phyloP scores from a whole-genome alignment of 2,113 vertebrate species.

The Plecotus auritus region DNA sequence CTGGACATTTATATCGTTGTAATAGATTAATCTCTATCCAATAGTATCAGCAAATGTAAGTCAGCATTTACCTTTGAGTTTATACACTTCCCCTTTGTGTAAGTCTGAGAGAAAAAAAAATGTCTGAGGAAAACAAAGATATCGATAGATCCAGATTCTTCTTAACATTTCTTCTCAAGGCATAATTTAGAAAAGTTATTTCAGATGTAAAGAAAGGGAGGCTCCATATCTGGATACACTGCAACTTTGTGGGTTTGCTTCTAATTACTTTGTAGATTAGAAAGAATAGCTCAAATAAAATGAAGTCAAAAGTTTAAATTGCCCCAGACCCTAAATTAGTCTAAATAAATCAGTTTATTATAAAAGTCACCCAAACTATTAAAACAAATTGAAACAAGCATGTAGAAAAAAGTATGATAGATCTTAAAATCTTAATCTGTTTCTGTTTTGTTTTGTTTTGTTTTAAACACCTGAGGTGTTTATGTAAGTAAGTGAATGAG shows the following conservation, averaged over 20 bases:
- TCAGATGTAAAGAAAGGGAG: constrained; percentile 22
- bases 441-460: constrained; percentile 27
- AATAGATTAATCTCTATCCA: neutral
- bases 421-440: neutral
- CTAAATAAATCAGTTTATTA: constrained; percentile 6
- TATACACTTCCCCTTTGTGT: neutral
- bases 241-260: constrained; percentile 27
- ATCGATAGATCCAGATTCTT: constrained; percentile 20
- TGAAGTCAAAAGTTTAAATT: constrained; percentile 25
- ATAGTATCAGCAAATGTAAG: neutral
- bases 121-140: neutral
- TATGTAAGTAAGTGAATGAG: neutral
- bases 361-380: neutral
- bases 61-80: neutral
- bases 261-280: constrained; percentile 56
- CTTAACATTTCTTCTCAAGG: constrained; percentile 46
- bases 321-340: constrained; percentile 24
- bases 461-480: neutral
- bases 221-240: constrained; percentile 22
- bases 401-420: neutral
- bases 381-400: neutral
- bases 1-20: neutral
- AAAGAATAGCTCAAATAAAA: constrained; percentile 66
- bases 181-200: constrained; percentile 28
- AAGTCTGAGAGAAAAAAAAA: neutral